Conservation (phyloP, 2,113 vertebrate species). For the Arothron firmamentum region DNA sequence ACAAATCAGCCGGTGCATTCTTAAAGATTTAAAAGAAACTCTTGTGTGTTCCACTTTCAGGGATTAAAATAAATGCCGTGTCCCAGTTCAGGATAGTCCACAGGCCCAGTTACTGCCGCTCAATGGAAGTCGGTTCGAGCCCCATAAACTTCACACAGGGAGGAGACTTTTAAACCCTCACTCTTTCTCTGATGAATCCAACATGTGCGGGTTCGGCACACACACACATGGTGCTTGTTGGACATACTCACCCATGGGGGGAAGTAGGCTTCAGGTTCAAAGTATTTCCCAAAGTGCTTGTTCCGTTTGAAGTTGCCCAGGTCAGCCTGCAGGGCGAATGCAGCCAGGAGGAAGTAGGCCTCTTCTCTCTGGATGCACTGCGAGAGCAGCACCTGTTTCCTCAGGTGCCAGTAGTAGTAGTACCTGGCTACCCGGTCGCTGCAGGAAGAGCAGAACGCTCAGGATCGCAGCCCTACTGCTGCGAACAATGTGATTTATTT, state of each 20-base stretch:
- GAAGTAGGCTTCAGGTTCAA: constrained; percentile 95
- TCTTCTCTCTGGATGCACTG: constrained; percentile 91
- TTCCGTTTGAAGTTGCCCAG: constrained; percentile 95
- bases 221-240: constrained; percentile 10
- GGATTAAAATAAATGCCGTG: constrained; percentile 57
- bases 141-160: not conserved
- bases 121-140: constrained; percentile 27
- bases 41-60: constrained; percentile 42
- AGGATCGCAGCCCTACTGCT: not conserved
- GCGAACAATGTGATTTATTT: not conserved
- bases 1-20: constrained; percentile 1
- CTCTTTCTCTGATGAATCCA: no score
- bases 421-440: constrained; percentile 92
- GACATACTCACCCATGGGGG: constrained; percentile 86
- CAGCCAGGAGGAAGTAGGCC: constrained; percentile 95
- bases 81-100: constrained; percentile 46
- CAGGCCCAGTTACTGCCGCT: constrained; percentile 22
- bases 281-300: constrained; percentile 96
- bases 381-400: constrained; percentile 93
- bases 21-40: constrained; percentile 11
- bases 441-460: not conserved
- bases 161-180: not conserved
- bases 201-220: no score
- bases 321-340: constrained; percentile 95
- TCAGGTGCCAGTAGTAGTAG: constrained; percentile 98